These are phyloP conservation scores for Centropyge bicolor DNA, from an alignment of 2,797 vertebrate genomes.

Conservation along the genomic window DNA sequence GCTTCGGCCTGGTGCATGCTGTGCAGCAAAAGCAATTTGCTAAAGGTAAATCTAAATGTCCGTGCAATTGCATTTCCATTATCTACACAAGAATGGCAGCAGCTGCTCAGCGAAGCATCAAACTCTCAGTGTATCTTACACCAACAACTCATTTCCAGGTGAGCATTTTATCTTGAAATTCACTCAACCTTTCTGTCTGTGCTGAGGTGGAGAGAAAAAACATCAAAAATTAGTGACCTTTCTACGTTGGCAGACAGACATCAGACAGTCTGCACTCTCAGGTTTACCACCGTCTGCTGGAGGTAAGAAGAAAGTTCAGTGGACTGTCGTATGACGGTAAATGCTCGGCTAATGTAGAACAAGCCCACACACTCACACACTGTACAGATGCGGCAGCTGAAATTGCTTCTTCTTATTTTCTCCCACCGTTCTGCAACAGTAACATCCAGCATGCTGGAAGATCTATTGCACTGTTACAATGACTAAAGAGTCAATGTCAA, in stretches of 20 bases:
- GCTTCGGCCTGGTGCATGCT: constrained; percentile 29
- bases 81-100: constrained; percentile 32
- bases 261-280: neutral
- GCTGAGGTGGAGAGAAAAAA: neutral
- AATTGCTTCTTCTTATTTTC: constrained; percentile 16
- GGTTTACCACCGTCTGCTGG: neutral
- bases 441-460: neutral
- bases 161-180: constrained; percentile 11
- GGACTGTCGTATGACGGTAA: constrained; percentile 13
- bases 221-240: constrained; percentile 23
- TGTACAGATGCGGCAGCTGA: constrained; percentile 3
- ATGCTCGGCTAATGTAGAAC: neutral
- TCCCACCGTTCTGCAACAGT: constrained; percentile 1
- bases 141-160: constrained; percentile 31
- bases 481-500: constrained; percentile 49
- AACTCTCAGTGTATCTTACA: constrained; percentile 3
- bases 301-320: constrained; percentile 1
- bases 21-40: constrained; percentile 32
- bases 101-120: constrained; percentile 33
- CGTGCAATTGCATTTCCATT: constrained; percentile 47
- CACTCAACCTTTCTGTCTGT: neutral
- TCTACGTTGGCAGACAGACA: constrained; percentile 2
- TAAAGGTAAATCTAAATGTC: constrained; percentile 46
- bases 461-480: constrained; percentile 24
- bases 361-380: neutral